Conservation (phyloP, 2,113 vertebrate species). For the Xyrauchen texanus region DNA sequence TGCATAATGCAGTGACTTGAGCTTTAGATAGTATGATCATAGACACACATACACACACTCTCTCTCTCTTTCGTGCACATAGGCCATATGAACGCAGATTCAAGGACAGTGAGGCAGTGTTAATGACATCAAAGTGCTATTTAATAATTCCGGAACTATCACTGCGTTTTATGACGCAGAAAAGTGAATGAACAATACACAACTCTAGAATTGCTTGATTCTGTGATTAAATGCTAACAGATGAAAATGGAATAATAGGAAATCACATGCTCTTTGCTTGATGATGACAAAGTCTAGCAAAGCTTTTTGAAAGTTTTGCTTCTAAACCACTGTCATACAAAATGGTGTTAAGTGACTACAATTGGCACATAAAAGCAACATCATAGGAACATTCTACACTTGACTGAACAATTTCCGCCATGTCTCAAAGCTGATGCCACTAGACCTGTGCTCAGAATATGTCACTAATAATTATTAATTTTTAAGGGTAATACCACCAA, state of each 20-base stretch:
- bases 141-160: conserved; percentile 8
- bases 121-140: not conserved
- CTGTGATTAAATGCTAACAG: conserved; percentile 1
- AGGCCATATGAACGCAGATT: not conserved
- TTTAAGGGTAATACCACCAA: too few species aligned
- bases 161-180: not conserved
- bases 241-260: not conserved
- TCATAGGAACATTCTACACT: too few species aligned
- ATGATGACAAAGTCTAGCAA: not conserved
- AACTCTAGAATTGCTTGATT: not conserved
- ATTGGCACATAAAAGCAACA: too few species aligned
- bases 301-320: conserved; percentile 6
- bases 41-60: not conserved
- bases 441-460: too few species aligned
- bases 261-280: not conserved
- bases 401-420: too few species aligned
- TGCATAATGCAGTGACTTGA: not conserved
- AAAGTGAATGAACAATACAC: conserved; percentile 13
- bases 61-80: too few species aligned
- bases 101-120: not conserved
- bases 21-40: not conserved
- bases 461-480: too few species aligned
- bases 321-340: not conserved
- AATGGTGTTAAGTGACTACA: not conserved
- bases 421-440: too few species aligned